Base-by-base conservation (phyloP, 2,797 vertebrate species). In the Lepilemur ruficaudatus region DNA sequence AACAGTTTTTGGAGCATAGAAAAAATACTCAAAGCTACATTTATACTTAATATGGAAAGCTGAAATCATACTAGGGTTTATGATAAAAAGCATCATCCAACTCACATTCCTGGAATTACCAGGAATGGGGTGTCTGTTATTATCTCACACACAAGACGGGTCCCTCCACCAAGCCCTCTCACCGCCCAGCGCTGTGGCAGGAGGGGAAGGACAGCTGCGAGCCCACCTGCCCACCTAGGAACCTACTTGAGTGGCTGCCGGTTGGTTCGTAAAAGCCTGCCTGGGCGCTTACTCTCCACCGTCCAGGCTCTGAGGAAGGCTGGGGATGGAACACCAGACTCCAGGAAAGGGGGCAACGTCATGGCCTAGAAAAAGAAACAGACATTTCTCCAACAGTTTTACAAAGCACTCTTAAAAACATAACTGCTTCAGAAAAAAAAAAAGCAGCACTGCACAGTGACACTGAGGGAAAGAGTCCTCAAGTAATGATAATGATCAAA, bases 291-390 rank as follows among this genome's bases (percentile, higher is more conserved):
- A 23, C 97, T 98, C 83, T 99, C 99, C 96, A 99, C 81, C 22
- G 99, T 99, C 99, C 99, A 99, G 38, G 99, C 97, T 75, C 99
- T 99, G 95, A 99, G 98, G 96, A 99, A 99, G 0, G 98, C 98
- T 14, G 98, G 97, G 35, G 98, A 98, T 0, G 99, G 99, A 69
- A 99, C 81, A 81, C 97, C 96, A 35, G 98, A 90, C 85, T 98
- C 98, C 48, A 98, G 98, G 94, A 99, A 98, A 14, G 97, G 94
- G 0, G 99, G 98, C 95, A 99, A 98, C 2, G 99, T 99, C 98
- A 99, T 95, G 94, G 99, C 98, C 99, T 99, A 96, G 87, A 89
- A 97, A 80, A 46, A 88, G 84, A 96, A 82, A 85, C 13, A 97
- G 93, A 92, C 2, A 76, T 28, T n/a, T 30, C 5, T 12, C 91